phyloP scores from a whole-genome alignment of 92 coral and sea anemone species.

The Epizoanthus fatuus region DNA sequence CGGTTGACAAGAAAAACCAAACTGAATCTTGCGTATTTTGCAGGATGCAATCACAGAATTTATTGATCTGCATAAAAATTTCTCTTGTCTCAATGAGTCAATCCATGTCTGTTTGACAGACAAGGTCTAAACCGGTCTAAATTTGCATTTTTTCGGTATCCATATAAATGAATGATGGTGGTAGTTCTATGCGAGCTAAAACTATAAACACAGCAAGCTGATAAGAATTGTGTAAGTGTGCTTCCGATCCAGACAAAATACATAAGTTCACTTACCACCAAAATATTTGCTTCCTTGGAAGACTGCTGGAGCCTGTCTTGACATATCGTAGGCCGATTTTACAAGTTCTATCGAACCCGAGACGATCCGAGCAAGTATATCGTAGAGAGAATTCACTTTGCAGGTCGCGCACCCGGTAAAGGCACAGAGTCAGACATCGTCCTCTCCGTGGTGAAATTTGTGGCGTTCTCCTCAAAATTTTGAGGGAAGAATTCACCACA shows the following conservation, averaged over 20 bases:
- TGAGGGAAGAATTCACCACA: slow-evolving; percentile 1
- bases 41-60: not conserved
- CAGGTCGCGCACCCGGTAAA: not conserved
- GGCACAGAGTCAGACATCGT: not conserved
- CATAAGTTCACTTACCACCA: slow-evolving; percentile 13
- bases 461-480: slow-evolving; percentile 4
- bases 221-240: not conserved
- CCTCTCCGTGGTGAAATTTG: not conserved
- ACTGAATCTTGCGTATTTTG: not conserved
- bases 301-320: not conserved
- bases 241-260: not conserved
- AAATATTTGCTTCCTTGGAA: not conserved
- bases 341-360: not conserved
- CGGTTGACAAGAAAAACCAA: too few species aligned
- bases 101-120: not conserved
- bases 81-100: not conserved
- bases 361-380: not conserved
- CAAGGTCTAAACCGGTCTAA: not conserved
- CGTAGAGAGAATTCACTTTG: slow-evolving; percentile 15
- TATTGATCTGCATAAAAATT: not conserved
- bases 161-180: not conserved
- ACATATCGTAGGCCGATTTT: slow-evolving; percentile 2
- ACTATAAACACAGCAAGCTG: not conserved
- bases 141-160: not conserved
- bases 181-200: not conserved